Evolutionary conservation across 2,797 vertebrate species (phyloP), one percentile per base, ranked within the genome.

Genomic region (Pseudomugil tenellus): DNA sequence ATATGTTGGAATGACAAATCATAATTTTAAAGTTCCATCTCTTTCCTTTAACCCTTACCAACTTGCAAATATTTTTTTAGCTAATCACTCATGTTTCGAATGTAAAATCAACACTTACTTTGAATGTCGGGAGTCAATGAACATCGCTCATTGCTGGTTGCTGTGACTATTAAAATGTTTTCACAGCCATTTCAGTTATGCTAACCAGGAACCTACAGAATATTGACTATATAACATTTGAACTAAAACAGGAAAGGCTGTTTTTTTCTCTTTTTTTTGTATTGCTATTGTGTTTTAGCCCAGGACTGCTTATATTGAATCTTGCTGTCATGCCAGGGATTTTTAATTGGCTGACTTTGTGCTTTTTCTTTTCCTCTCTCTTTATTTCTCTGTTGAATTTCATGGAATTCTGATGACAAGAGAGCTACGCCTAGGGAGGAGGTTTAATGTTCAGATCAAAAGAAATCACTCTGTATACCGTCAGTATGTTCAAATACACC

Each of bases 191-290:
- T 62, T 66, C 34, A 56, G 21, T 39, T 69, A 17, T 26, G 53
- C 6, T 52, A 53, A 66, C 59, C 66, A 49, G 48, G 37, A 75
- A 74, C 25, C 68, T 31, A 68, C 25, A 51, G 25, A 31, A 6
- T 58, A 62, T 79, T n/a, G 29, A 68, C 76, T 68, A 77, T 76
- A 74, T 39, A 81, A 26, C 56, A 0, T 19, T 3, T 48, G 21
- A 70, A 56, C 61, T 43, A 10, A 35, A 23, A 34, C 25, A 23
- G 32, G 23, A 19, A 29, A 26, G 9, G 59, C 19, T 46, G 2
- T 16, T 2, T 19, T 37, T 57, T 63, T 51, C n/a, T n/a, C n/a
- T n/a, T n/a, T n/a, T 19, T 63, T 37, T 67, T 60, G 60, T 61
- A 31, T 63, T 57, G 58, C 11, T 28, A 53, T 12, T 35, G 6